Percentiles rank a stretch among this genome's conserved stretches.
Evolutionary conservation across 64 coral and sea anemone genomes (phyloP).

Genomic region (Montipora sp.): DNA sequence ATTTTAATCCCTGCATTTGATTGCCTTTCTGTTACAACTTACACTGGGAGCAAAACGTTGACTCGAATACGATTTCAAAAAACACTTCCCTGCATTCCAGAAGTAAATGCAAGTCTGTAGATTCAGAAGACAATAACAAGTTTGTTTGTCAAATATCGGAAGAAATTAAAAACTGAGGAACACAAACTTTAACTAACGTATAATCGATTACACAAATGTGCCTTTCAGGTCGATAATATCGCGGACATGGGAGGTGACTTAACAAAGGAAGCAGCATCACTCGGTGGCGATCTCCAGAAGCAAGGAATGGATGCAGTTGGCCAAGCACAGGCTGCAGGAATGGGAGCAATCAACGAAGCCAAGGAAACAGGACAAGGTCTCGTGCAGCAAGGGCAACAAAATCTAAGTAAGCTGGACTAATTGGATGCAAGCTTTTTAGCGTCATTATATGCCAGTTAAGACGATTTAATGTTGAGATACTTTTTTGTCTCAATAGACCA

Average conservation of each 20-base stretch:
- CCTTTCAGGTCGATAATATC: constrained; percentile 34
- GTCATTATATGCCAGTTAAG: too few species aligned
- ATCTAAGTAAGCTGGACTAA: not conserved
- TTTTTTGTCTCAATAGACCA: constrained; percentile 3
- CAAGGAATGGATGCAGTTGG: constrained; percentile 62
- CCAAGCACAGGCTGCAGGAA: constrained; percentile 54
- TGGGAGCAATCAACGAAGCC: constrained; percentile 54
- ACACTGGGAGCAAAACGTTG: too few species aligned
- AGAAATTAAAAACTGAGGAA: too few species aligned
- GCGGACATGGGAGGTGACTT: constrained; percentile 37
- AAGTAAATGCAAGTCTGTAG: too few species aligned
- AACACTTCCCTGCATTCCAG: too few species aligned
- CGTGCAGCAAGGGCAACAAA: constrained; percentile 37
- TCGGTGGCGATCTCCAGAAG: constrained; percentile 52
- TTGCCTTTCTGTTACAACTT: too few species aligned
- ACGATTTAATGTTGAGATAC: not conserved
- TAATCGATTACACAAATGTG: not conserved
- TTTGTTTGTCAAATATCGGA: too few species aligned
- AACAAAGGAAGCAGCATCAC: constrained; percentile 22
- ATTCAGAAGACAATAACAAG: too few species aligned
- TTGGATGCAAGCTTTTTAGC: too few species aligned
- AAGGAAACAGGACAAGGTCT: constrained; percentile 59
- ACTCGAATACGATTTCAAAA: too few species aligned
- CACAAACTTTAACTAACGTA: too few species aligned
- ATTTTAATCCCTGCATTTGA: too few species aligned